phyloP scores from a whole-genome alignment of 2,888 invertebrate genomes.

The Nudaria mundana region DNA sequence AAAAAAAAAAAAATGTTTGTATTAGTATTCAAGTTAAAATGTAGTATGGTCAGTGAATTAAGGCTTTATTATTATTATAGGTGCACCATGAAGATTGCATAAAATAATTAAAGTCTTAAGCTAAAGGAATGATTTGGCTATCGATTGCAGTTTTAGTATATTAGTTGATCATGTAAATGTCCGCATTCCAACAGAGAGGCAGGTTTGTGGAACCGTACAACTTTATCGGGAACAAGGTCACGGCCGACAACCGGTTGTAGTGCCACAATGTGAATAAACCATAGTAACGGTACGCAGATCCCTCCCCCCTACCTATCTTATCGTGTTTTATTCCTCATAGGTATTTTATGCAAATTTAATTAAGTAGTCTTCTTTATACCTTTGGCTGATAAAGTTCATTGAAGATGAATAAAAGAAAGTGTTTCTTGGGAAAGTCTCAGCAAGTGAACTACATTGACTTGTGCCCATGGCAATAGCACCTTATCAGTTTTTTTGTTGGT shows the following conservation, averaged over 20 bases:
- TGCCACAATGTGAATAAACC: constrained; percentile 55
- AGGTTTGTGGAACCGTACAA: constrained; percentile 54
- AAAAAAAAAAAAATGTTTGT: no score
- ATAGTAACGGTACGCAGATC: constrained; percentile 49
- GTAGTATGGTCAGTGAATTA: no score
- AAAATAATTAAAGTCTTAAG: no score
- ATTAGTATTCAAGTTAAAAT: no score
- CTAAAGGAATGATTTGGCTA: no score
- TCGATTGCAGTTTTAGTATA: constrained; percentile 12
- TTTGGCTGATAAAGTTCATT: not conserved
- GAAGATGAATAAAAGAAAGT: not conserved
- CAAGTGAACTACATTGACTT: no score
- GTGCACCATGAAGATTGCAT: no score
- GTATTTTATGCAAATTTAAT: constrained; percentile 7
- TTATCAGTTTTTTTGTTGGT: no score
- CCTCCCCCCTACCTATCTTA: constrained; percentile 29
- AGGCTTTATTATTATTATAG: no score
- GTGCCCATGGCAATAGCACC: no score
- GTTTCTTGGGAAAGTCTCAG: not conserved
- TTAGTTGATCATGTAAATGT: constrained; percentile 47
- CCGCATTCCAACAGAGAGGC: constrained; percentile 62
- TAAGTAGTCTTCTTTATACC: not conserved
- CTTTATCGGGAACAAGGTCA: constrained; percentile 73
- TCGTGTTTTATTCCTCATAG: constrained; percentile 22
- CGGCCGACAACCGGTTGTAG: constrained; percentile 66